Base-by-base conservation (phyloP, 2,113 vertebrate species). In the Anoplopoma fimbria region DNA sequence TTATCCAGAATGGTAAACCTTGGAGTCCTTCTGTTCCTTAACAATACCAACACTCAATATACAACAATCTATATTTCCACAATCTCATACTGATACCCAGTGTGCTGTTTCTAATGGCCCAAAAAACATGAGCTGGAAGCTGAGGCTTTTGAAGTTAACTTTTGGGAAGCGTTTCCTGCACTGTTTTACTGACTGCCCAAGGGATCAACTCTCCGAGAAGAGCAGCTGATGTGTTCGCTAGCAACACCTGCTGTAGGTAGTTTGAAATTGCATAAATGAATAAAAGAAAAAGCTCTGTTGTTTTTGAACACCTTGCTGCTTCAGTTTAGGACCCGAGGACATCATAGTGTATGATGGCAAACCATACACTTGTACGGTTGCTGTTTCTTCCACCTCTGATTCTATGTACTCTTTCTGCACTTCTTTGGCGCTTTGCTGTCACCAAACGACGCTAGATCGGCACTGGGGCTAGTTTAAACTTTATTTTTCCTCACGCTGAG, bases 311-410 rank as follows among this genome's bases (percentile, higher is more conserved):
- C 38, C 51, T 68, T 12, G 29, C n/a, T 5, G 61, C n/a, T 12
- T 49, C 38, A 51, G 36, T 31, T 23, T 63, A 77, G 23, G 76
- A 79, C n/a, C 68, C 33, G 38, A 88, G 61, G 23, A 85, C 68
- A 27, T 79, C 71, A n/a, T n/a, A n/a, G 45, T 77, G 79, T 40
- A 83, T 72, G 7, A 86, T 80, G 29, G 72, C 27, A 70, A 86
- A 88, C 86, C 79, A 85, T 0, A 33, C 53, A 23, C 27, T 75
- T 21, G 15, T 64, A 9, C 8, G 4, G 34, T 34, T 34, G 25
- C 17, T 79, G 45, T 53, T 79, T 34, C 68, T 29, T n/a, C 72
- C 42, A 19, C 51, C 14, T n/a, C n/a, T n/a, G n/a, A n/a, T n/a
- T n/a, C n/a, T n/a, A n/a, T n/a, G n/a, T n/a, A n/a, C n/a, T n/a